Evolutionary conservation across 2,113 vertebrate species (phyloP).

Genomic region (Cyprinus carpio): DNA sequence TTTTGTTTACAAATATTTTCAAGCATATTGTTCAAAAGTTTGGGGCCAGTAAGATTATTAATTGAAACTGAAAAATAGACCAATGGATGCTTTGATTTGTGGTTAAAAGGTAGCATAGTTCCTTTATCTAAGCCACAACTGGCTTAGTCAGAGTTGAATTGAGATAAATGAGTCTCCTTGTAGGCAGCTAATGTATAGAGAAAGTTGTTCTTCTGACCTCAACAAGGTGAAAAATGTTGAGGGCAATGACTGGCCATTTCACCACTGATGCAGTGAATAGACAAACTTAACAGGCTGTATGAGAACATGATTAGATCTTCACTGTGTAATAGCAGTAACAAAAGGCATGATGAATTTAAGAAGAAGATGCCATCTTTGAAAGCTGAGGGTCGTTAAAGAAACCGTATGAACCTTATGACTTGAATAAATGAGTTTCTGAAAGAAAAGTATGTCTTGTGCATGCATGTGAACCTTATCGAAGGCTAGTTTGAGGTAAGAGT

Average conservation of each 20-base stretch:
- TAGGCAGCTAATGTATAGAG: not conserved
- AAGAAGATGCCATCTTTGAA: not conserved
- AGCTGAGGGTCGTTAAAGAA: not conserved
- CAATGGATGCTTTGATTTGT: not conserved
- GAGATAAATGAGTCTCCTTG: slow-evolving; percentile 14
- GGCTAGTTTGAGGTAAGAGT: not conserved
- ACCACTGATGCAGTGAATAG: not conserved
- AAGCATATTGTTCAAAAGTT: no score
- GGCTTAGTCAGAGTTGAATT: not conserved
- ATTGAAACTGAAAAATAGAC: not conserved
- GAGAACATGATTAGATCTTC: not conserved
- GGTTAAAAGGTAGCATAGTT: not conserved
- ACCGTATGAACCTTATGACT: not conserved
- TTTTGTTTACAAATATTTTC: not conserved
- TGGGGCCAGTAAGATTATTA: not conserved
- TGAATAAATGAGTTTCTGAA: not conserved
- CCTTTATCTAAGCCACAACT: not conserved
- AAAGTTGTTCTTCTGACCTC: not conserved
- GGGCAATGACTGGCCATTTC: not conserved
- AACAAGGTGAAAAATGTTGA: not conserved
- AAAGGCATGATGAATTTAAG: not conserved
- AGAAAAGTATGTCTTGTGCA: no score
- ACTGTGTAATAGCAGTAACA: not conserved
- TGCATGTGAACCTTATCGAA: not conserved
- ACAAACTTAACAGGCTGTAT: not conserved